These are phyloP conservation scores for Rhorus exstirpatorius DNA, from an alignment of 2,888 invertebrate species.

Conservation along the genomic window DNA sequence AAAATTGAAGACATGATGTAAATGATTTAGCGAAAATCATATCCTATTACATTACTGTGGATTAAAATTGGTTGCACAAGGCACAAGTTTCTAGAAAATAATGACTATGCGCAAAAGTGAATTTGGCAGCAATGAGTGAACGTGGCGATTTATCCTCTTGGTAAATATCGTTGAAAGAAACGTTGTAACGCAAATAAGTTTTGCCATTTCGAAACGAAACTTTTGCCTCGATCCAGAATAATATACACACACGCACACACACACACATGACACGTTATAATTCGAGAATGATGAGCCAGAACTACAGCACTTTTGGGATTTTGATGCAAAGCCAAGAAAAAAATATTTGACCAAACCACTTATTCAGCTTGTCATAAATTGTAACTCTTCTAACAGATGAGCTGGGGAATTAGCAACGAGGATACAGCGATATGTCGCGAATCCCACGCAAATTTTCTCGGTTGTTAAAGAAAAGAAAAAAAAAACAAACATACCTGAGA, in stretches of 20 bases:
- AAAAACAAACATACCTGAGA: conserved; percentile 87
- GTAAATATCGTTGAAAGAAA: conserved; percentile 21
- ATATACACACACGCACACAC: conserved; percentile 12
- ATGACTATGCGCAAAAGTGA: too few species aligned
- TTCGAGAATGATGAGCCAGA: conserved; percentile 16
- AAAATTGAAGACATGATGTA: too few species aligned
- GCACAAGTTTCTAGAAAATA: too few species aligned
- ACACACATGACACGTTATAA: too few species aligned
- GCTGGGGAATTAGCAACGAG: conserved; percentile 24
- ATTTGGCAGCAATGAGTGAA: too few species aligned
- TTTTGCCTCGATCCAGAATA: conserved; percentile 52
- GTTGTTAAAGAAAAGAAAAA: neutral
- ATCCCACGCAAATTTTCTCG: conserved; percentile 16
- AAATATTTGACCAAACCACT: neutral
- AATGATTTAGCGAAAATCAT: too few species aligned
- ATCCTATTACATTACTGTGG: too few species aligned
- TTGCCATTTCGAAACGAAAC: conserved; percentile 38
- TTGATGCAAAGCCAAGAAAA: conserved; percentile 57
- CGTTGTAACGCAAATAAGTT: conserved; percentile 39
- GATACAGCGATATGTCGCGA: conserved; percentile 38
- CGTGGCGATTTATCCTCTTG: conserved; percentile 18
- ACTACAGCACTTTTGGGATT: conserved; percentile 42
- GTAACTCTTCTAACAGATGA: conserved; percentile 18
- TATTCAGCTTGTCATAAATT: conserved; percentile 19
- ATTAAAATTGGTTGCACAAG: too few species aligned